phyloP scores from a whole-genome alignment of 2,113 vertebrate genomes.

The Neoarius graeffei region DNA sequence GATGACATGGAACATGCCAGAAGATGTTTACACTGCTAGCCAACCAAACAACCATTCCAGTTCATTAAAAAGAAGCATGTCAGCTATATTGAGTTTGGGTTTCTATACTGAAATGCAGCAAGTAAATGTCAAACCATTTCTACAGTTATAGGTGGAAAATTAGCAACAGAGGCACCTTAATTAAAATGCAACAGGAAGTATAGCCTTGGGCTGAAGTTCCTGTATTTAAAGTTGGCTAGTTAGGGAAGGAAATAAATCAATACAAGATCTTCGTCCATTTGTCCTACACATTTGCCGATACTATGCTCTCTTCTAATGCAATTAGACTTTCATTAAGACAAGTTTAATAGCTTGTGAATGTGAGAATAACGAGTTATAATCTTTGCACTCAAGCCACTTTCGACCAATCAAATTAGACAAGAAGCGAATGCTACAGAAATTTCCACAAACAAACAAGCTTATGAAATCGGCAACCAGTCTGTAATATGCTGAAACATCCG shows the following conservation, averaged over 20 bases:
- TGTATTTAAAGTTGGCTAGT: not conserved
- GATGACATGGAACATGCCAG: not conserved
- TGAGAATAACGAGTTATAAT: not conserved
- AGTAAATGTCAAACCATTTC: constrained; percentile 1
- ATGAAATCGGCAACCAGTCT: not conserved
- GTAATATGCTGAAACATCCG: no score
- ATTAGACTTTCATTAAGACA: constrained; percentile 10
- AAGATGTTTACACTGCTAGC: not conserved
- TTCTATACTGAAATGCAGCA: not conserved
- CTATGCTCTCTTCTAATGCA: not conserved
- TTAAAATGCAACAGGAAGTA: not conserved
- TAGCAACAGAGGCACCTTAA: not conserved
- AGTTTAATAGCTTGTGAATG: constrained; percentile 1
- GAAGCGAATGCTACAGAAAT: constrained; percentile 9
- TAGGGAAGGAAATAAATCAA: not conserved
- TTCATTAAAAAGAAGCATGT: not conserved
- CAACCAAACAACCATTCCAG: constrained; percentile 1
- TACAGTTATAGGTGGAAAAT: not conserved
- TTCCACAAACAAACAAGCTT: constrained; percentile 25
- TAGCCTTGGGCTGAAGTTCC: not conserved
- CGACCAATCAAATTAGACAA: constrained; percentile 31
- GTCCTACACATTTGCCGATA: not conserved
- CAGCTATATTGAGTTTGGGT: constrained; percentile 1
- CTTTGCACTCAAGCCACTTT: constrained; percentile 5
- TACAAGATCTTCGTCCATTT: not conserved